These are phyloP conservation scores for Sitta europaea DNA, from an alignment of 2,113 vertebrate genomes.

Conservation along the genomic window DNA sequence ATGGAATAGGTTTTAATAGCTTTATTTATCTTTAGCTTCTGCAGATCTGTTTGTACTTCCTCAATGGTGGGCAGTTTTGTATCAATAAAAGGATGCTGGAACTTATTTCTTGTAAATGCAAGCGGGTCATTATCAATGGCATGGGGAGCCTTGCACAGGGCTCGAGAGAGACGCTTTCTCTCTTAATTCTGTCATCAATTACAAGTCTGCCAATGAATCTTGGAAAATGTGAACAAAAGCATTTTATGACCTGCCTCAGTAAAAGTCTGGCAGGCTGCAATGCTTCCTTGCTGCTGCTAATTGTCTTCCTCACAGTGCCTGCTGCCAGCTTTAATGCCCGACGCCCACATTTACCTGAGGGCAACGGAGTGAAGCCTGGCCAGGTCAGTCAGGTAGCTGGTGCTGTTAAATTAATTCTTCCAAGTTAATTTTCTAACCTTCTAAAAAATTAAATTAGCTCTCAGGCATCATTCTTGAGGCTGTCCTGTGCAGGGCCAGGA, in stretches of 20 bases:
- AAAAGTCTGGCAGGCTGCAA: constrained; percentile 35
- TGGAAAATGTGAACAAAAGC: constrained; percentile 56
- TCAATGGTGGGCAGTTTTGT: constrained; percentile 66
- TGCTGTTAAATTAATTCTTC: background rate
- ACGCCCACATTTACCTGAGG: background rate
- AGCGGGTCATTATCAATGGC: constrained; percentile 60
- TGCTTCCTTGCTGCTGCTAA: constrained; percentile 44
- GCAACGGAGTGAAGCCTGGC: background rate
- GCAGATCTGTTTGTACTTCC: constrained; percentile 47
- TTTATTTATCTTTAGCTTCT: constrained; percentile 67
- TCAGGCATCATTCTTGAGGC: background rate
- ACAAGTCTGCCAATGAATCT: constrained; percentile 40
- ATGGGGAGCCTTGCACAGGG: background rate
- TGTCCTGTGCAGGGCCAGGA: background rate
- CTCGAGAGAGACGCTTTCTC: background rate
- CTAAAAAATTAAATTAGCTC: background rate
- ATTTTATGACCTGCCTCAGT: constrained; percentile 27
- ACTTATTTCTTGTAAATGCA: constrained; percentile 67
- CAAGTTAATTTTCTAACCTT: background rate
- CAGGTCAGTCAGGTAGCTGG: background rate
- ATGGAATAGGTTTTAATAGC: constrained; percentile 60
- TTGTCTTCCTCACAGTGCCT: background rate
- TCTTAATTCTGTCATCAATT: constrained; percentile 47
- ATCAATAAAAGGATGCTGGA: constrained; percentile 66
- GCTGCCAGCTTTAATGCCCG: background rate